Evolutionary conservation across 2,797 vertebrate species (phyloP).

Genomic region (Dipus sagitta): DNA sequence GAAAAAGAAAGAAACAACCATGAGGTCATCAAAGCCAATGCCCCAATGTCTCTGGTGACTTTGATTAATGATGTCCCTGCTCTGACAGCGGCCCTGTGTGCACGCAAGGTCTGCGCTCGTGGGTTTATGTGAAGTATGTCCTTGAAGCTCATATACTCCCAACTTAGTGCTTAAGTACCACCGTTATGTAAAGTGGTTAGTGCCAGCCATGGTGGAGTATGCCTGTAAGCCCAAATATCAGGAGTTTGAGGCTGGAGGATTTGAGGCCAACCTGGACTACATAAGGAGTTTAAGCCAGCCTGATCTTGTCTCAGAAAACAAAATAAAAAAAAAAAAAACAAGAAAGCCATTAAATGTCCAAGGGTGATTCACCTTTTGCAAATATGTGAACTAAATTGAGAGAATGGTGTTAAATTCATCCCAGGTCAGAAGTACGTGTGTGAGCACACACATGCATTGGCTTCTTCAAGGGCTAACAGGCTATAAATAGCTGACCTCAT

Average conservation of each 20-base stretch:
- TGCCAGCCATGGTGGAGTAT: background rate
- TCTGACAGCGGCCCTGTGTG: too few species aligned
- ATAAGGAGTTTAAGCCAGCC: background rate
- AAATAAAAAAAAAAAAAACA: background rate
- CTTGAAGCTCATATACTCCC: background rate
- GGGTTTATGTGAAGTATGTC: background rate
- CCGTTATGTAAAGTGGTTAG: background rate
- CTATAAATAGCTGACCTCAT: background rate
- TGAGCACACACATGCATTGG: background rate
- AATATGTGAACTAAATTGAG: background rate
- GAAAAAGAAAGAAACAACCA: background rate
- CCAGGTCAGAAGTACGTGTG: background rate
- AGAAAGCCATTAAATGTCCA: background rate
- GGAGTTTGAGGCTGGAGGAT: background rate
- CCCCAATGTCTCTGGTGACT: background rate
- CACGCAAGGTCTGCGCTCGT: background rate
- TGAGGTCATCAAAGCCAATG: background rate
- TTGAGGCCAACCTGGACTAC: background rate
- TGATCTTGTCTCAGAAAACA: background rate
- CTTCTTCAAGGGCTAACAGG: background rate
- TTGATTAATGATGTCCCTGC: background rate
- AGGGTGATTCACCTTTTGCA: background rate
- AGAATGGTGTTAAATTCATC: background rate
- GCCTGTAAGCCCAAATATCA: background rate
- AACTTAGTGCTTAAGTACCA: background rate